Evolutionary conservation across 1,140 invertebrate genomes (phyloP).

Genomic region (Heliothis virescens): DNA sequence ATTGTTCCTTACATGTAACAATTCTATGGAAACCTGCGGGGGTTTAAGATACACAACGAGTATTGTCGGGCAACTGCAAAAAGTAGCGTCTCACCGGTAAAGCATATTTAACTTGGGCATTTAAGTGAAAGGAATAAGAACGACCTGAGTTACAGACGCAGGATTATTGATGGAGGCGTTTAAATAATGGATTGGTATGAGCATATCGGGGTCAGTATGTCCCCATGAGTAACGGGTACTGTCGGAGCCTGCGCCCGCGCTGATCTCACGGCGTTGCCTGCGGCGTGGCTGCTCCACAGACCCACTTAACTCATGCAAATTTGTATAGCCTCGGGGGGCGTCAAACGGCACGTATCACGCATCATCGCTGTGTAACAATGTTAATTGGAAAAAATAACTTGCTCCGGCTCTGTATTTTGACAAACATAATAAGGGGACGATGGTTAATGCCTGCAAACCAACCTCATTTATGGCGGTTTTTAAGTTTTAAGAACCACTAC

Average conservation of each 20-base stretch:
- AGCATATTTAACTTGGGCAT: conserved; percentile 28
- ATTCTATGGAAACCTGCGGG: conserved; percentile 29
- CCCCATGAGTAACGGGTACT: conserved; percentile 70
- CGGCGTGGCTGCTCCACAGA: conserved; percentile 54
- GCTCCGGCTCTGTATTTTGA: background rate
- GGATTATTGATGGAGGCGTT: conserved; percentile 54
- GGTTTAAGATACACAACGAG: conserved; percentile 13
- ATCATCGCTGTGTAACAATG: conserved; percentile 52
- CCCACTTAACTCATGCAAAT: conserved; percentile 60
- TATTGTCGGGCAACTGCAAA: conserved; percentile 37
- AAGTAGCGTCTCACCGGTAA: conserved; percentile 18
- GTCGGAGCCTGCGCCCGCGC: conserved; percentile 64
- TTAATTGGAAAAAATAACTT: conserved; percentile 54
- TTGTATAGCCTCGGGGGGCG: conserved; percentile 47
- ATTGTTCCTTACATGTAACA: conserved; percentile 38
- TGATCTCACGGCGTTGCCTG: conserved; percentile 25
- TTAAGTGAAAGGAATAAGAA: conserved; percentile 42
- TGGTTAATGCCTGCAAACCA: conserved; percentile 3
- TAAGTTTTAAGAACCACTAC: background rate
- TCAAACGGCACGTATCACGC: conserved; percentile 52
- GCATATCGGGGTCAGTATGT: conserved; percentile 78
- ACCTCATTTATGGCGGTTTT: background rate
- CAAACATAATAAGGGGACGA: background rate
- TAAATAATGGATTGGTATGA: conserved; percentile 66
- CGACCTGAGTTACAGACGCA: background rate